Evolutionary conservation across 2,888 invertebrate genomes (phyloP), one percentile per base, ranked within the genome.

Genomic region (Amblyteles armatorius): DNA sequence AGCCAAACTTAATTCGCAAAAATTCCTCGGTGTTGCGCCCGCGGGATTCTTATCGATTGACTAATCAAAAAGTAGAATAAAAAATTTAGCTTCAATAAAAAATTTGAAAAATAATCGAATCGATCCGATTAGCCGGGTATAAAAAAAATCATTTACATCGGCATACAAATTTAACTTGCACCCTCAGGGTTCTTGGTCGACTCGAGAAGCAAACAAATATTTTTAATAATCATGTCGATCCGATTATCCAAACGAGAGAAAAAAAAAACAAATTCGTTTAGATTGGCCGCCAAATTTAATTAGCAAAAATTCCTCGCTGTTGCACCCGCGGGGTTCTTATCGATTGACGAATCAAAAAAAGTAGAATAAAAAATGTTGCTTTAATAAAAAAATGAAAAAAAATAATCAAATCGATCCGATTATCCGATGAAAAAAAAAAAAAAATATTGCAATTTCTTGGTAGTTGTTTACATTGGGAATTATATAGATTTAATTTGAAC

Each of bases 401-500:
- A 29, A 29, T 63, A 63, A 33, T 63, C 29, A 33, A 33, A 63
- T 63, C 60, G 60, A 63, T 63, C 60, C 33, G 29, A 63, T 63
- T 63, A 33, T 63, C 60, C n/a, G 29, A 29, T 63, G 29, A 19
- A 33, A 33, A 6, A 29, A 55, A 19, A 57, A 57, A 57, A 57
- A 57, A 57, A 57, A 13, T 29, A 60, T 33, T 6, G 16, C 26
- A 44, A 16, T 3, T 63, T 63, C 5, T 33, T 33, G 29, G 60
- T 33, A 63, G 33, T 63, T 26, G 22, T 60, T 50, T 65, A 29
- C 11, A 76, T 65, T 71, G 52, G 65, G 52, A 67, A 77, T 67
- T 77, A 55, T 77, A 74, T 85, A 85, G 85, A 77, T 73, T 57
- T 85, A 85, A 85, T 85, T 85, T 85, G 82, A 82, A 86, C 84